These are phyloP conservation scores for Phalacrocorax brasilianus DNA, from an alignment of 2,113 vertebrate species.

Conservation along the genomic window DNA sequence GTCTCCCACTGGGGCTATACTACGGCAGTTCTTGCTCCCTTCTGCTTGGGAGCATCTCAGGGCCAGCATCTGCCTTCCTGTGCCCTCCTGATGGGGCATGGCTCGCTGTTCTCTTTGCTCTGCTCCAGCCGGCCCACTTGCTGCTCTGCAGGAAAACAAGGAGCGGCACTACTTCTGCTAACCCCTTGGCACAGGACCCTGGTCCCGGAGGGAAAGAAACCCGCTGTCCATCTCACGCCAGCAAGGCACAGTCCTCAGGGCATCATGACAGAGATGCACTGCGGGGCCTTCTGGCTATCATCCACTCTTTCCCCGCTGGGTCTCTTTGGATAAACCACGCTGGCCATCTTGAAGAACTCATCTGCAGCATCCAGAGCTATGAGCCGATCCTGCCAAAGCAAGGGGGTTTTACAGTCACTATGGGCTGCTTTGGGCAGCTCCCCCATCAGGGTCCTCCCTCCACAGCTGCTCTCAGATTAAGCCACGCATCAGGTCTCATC, in stretches of 20 bases:
- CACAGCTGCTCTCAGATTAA: not conserved
- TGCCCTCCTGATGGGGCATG: not conserved
- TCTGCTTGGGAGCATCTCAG: not conserved
- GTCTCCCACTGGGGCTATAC: not conserved
- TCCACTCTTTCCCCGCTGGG: not conserved
- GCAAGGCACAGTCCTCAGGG: not conserved
- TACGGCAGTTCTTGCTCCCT: not conserved
- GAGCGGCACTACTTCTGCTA: not conserved
- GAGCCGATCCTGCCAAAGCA: constrained; percentile 81
- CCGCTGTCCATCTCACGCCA: rapidly evolving
- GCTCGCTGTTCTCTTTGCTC: not conserved
- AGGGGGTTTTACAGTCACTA: not conserved
- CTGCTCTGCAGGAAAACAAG: not conserved
- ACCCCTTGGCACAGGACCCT: not conserved
- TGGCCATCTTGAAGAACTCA: constrained; percentile 86
- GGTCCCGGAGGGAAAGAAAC: not conserved
- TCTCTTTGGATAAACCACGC: constrained; percentile 81
- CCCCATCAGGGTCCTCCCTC: not conserved
- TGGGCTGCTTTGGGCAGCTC: not conserved
- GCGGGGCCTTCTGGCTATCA: not conserved
- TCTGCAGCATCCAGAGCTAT: constrained; percentile 89
- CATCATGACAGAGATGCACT: not conserved
- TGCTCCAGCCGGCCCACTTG: rapidly evolving
- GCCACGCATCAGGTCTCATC: not conserved
- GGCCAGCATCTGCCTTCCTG: rapidly evolving